A percentile compares a stretch with the other conserved stretches of the same genome.
phyloP scores from a whole-genome alignment of 1,140 invertebrate species.

The Eumaeus atala region DNA sequence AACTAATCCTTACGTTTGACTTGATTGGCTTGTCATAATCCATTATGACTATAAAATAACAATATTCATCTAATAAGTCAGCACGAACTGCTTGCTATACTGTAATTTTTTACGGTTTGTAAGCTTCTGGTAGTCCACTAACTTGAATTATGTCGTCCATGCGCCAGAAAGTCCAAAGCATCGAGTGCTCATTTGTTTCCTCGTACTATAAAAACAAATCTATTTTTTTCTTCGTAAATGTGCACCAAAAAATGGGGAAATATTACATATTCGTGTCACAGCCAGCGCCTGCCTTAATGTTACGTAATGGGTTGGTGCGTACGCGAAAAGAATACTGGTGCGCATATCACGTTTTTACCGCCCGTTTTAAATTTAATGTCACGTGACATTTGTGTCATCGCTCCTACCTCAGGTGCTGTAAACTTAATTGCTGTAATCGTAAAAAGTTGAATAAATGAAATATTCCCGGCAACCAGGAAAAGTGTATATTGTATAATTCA shows the following conservation, averaged over 20 bases:
- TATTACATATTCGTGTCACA: slow-evolving; percentile 1
- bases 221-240: background rate
- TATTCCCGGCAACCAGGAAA: background rate
- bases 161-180: background rate
- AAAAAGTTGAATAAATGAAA: background rate
- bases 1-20: too few species aligned
- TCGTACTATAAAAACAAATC: background rate
- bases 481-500: background rate
- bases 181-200: background rate
- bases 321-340: slow-evolving; percentile 4
- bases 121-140: too few species aligned
- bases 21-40: too few species aligned
- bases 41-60: too few species aligned
- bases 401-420: background rate
- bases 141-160: background rate
- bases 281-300: slow-evolving; percentile 1
- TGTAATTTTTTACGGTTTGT: too few species aligned
- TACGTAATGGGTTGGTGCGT: slow-evolving; percentile 4
- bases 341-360: background rate
- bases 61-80: too few species aligned
- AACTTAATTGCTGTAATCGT: slow-evolving; percentile 1
- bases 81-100: too few species aligned
- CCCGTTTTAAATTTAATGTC: background rate
- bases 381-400: background rate
- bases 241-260: background rate